Evolutionary conservation across 2,797 vertebrate genomes (phyloP).

Genomic region (Esox masquinongy): DNA sequence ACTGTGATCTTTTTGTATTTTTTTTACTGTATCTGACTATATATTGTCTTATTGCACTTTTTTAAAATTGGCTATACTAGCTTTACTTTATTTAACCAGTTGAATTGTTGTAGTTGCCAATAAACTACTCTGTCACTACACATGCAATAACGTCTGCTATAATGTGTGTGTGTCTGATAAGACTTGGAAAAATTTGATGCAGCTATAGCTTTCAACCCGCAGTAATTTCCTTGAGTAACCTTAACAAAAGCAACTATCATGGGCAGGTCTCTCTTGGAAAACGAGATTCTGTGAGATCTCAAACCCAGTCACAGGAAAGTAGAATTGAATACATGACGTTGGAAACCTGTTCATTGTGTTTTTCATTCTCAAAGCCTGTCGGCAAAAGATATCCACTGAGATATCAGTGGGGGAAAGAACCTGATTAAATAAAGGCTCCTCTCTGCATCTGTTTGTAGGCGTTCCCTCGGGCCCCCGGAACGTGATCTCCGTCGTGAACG

Average conservation of each 20-base stretch:
- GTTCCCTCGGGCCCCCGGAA: conserved; percentile 95
- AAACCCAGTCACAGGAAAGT: background rate
- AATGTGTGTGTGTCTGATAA: too few species aligned
- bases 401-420: background rate
- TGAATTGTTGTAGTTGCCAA: too few species aligned
- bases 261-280: background rate
- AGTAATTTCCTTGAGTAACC: too few species aligned
- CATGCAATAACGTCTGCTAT: too few species aligned
- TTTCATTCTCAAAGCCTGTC: background rate
- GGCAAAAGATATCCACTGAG: background rate
- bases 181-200: too few species aligned
- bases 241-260: background rate
- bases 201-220: too few species aligned
- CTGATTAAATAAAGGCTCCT: background rate
- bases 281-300: background rate
- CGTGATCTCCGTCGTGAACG: conserved; percentile 95
- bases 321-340: background rate
- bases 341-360: background rate
- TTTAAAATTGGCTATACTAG: too few species aligned
- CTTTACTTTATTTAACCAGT: too few species aligned
- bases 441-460: conserved; percentile 66
- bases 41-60: too few species aligned
- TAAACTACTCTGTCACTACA: too few species aligned
- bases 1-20: too few species aligned
- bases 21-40: too few species aligned